Evolutionary conservation across 2,888 invertebrate genomes (phyloP).

Genomic region (Isoperla grammatica): DNA sequence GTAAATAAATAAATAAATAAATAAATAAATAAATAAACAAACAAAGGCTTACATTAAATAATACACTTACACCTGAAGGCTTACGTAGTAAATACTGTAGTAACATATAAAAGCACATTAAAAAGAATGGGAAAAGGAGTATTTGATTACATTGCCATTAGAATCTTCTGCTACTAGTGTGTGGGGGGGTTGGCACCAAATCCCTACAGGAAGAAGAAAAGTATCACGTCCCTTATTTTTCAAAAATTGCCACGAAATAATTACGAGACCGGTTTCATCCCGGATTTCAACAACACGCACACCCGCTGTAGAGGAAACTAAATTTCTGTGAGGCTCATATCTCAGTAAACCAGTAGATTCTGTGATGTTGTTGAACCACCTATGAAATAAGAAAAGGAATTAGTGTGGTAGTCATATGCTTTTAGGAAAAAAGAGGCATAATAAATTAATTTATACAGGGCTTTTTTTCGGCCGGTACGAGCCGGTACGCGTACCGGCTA

Average conservation of each 20-base stretch:
- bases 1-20: too few species aligned
- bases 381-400: constrained; percentile 39
- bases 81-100: too few species aligned
- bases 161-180: constrained; percentile 63
- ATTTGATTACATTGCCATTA: constrained; percentile 60
- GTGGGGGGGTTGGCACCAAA: constrained; percentile 40
- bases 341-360: neutral
- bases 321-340: constrained; percentile 43
- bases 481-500: too few species aligned
- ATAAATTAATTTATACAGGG: too few species aligned
- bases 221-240: constrained; percentile 12
- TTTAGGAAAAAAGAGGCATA: too few species aligned
- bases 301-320: constrained; percentile 57
- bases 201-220: constrained; percentile 38
- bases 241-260: constrained; percentile 57
- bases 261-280: constrained; percentile 54
- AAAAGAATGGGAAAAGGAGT: constrained; percentile 50
- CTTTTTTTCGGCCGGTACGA: too few species aligned
- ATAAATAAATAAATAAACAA: too few species aligned
- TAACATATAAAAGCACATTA: neutral
- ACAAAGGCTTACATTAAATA: too few species aligned
- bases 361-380: constrained; percentile 46
- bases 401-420: too few species aligned
- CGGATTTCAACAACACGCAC: constrained; percentile 62
- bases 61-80: too few species aligned